Evolutionary conservation across 2,113 vertebrate genomes (phyloP), one percentile per base, ranked within the genome.

Genomic region (Climacteris rufus): DNA sequence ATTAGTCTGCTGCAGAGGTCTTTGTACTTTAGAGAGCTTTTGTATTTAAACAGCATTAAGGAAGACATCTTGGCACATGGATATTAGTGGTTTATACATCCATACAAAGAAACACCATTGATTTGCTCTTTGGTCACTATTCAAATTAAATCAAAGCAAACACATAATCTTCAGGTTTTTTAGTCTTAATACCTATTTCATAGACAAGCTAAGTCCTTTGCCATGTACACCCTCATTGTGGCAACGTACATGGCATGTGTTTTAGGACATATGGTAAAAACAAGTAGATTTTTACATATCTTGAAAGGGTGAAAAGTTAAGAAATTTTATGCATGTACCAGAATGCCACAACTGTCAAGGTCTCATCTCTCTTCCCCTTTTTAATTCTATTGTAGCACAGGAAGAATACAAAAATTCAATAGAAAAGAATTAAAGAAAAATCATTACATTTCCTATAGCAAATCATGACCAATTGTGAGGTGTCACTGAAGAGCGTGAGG

Each of bases 401-500:
- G 72, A 94, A 86, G 56, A 69, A 42, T 44, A 78, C 49, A 83
- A 83, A 90, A 94, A 92, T 71, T 56, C 82, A 77, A 90, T 56
- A 80, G 66, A 37, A 83, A 90, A 74, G 30, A 94, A 93, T 89
- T 91, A 94, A 94, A 94, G 68, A 57, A 90, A 93, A 96, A 85
- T 93, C 85, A 27, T 90, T 94, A 81, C 52, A 88, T 81, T 86
- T 88, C 79, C 71, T 77, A 42, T 9, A 79, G 71, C 64, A 96
- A 93, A 96, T 96, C 79, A 88, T 18, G 70, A 71, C 60, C 85
- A 74, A 33, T 93, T 74, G 52, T 68, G 15, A 70, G 23, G 66
- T 95, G 82, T 77, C 92, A 96, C 68, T 44, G 44, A 94, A 66
- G 40, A 93, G 75, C 71, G 56, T 10, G n/a, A 95, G 77, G 50